Conservation (phyloP, 2,797 vertebrate species). For the Mus caroli region DNA sequence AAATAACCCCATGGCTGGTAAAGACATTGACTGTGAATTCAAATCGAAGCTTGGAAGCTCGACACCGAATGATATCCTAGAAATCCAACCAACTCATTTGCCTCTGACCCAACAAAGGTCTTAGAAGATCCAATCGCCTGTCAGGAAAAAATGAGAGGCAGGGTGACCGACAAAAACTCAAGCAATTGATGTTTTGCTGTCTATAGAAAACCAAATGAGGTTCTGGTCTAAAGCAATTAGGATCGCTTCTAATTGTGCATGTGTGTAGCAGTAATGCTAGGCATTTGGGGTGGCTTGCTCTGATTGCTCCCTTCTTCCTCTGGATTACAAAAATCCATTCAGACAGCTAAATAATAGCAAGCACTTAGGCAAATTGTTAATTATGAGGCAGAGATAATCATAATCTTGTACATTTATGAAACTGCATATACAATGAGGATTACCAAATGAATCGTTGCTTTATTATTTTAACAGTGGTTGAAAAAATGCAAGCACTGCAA, state of each 20-base stretch:
- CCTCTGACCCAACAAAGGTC: conserved; percentile 81
- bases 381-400: conserved; percentile 89
- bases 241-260: conserved; percentile 86
- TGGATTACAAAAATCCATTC: conserved; percentile 88
- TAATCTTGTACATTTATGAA: conserved; percentile 88
- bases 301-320: conserved; percentile 85
- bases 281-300: conserved; percentile 86
- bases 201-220: conserved; percentile 88
- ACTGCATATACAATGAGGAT: conserved; percentile 81
- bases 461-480: conserved; percentile 80
- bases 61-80: conserved; percentile 18
- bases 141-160: not conserved
- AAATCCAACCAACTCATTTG: conserved; percentile 83
- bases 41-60: conserved; percentile 80
- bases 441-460: conserved; percentile 83
- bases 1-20: conserved; percentile 61
- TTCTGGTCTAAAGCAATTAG: conserved; percentile 89
- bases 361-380: conserved; percentile 89
- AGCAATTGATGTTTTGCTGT: conserved; percentile 86
- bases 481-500: conserved; percentile 66
- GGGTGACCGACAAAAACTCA: conserved; percentile 61
- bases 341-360: conserved; percentile 88
- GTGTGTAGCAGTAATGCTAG: conserved; percentile 84
- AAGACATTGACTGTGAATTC: conserved; percentile 47
- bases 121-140: conserved; percentile 68